These are phyloP conservation scores for Parotocinclus haroldoi DNA, from an alignment of 2,797 vertebrate species.

Conservation along the genomic window DNA sequence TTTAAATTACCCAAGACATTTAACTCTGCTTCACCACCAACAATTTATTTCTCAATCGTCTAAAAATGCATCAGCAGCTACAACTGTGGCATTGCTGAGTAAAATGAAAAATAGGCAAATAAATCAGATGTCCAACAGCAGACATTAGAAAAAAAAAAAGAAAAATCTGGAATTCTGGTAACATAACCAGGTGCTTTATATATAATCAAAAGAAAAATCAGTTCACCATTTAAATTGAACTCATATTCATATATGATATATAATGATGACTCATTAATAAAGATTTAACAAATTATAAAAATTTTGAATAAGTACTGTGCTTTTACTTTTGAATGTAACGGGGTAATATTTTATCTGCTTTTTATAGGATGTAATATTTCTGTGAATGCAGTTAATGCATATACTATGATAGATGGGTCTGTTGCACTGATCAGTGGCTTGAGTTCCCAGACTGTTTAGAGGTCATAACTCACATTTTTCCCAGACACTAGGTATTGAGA, in stretches of 20 bases:
- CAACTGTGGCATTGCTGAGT: background rate
- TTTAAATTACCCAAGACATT: constrained; percentile 12
- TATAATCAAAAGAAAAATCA: background rate
- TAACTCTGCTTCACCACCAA: constrained; percentile 10
- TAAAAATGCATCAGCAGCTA: constrained; percentile 7
- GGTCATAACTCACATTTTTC: constrained; percentile 39
- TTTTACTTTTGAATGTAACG: too few species aligned
- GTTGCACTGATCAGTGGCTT: background rate
- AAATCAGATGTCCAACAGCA: background rate
- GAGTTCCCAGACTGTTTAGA: constrained; percentile 23
- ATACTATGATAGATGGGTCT: background rate
- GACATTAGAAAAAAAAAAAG: too few species aligned
- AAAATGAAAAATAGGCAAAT: constrained; percentile 1
- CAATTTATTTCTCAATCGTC: constrained; percentile 4
- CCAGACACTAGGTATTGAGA: constrained; percentile 14
- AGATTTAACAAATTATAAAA: background rate
- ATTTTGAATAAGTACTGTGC: too few species aligned
- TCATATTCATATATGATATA: too few species aligned
- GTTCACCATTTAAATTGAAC: too few species aligned
- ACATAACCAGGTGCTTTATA: background rate
- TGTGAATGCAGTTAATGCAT: too few species aligned
- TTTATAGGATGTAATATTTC: background rate
- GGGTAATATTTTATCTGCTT: too few species aligned
- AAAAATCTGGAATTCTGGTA: background rate
- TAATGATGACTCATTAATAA: background rate